phyloP scores from a whole-genome alignment of 2,888 invertebrate genomes.

The Rotaria socialis region DNA sequence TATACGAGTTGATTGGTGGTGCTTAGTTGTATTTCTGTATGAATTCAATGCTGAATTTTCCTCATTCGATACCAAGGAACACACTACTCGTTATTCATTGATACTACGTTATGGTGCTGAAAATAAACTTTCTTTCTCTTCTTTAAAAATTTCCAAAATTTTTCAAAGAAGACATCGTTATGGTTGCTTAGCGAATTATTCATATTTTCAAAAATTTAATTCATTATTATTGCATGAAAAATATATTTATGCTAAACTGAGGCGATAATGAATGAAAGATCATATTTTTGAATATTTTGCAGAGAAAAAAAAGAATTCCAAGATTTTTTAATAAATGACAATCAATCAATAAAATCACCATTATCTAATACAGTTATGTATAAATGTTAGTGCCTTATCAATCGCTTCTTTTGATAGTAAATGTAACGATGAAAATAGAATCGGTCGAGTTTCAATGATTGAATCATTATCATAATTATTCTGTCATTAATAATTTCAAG shows the following conservation, averaged over 20 bases:
- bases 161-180: background rate
- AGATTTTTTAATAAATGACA: background rate
- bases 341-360: background rate
- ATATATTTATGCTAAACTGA: background rate
- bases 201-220: background rate
- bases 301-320: constrained; percentile 11
- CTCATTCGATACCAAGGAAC: background rate
- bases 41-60: background rate
- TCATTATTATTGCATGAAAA: background rate
- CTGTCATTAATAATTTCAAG: no score
- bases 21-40: background rate
- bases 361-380: no score
- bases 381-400: no score
- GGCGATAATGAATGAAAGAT: background rate
- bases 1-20: background rate
- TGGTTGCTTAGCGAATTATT: background rate
- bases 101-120: background rate
- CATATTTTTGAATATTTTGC: background rate
- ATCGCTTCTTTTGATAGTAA: no score
- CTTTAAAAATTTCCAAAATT: background rate
- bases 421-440: no score
- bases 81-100: background rate
- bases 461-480: no score
- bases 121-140: background rate
- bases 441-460: no score